These are phyloP conservation scores for Ascaphus truei DNA, from an alignment of 2,113 vertebrate genomes.

Conservation along the genomic window DNA sequence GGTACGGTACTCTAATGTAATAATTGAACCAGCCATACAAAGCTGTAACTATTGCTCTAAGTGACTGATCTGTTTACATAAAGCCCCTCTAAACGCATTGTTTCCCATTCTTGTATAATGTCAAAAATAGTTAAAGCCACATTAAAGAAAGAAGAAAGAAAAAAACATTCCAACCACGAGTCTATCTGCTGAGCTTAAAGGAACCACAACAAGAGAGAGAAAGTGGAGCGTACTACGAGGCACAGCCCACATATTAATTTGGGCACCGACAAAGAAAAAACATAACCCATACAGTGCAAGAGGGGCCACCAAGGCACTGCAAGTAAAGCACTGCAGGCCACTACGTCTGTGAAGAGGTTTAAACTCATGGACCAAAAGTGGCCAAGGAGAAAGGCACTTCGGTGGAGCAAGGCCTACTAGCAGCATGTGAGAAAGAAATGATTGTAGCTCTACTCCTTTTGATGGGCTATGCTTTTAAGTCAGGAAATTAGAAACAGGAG, in stretches of 20 bases:
- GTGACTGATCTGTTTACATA: conserved; percentile 40
- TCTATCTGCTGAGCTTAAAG: conserved; percentile 50
- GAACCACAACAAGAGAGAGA: conserved; percentile 59
- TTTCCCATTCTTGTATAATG: conserved; percentile 37
- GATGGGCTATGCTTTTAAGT: conserved; percentile 94
- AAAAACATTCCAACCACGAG: conserved; percentile 40
- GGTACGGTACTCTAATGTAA: no score
- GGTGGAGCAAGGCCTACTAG: conserved; percentile 54
- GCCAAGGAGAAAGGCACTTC: conserved; percentile 50
- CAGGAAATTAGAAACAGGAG: conserved; percentile 97
- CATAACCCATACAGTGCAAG: conserved; percentile 15
- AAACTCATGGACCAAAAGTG: conserved; percentile 51
- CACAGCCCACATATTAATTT: conserved; percentile 37
- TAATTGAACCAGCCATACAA: background rate
- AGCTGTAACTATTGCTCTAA: no score
- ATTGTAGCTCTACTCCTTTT: conserved; percentile 84
- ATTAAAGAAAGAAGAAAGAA: conserved; percentile 20
- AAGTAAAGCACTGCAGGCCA: background rate
- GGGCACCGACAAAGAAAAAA: conserved; percentile 36
- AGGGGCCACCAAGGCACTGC: background rate
- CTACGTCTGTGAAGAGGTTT: conserved; percentile 18
- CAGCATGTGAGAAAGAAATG: conserved; percentile 79
- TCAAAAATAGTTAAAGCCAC: conserved; percentile 43
- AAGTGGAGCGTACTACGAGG: conserved; percentile 43
- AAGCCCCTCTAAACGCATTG: conserved; percentile 33